Conservation (phyloP, 1,140 invertebrate genomes). For the Lasioglossum albipes region DNA sequence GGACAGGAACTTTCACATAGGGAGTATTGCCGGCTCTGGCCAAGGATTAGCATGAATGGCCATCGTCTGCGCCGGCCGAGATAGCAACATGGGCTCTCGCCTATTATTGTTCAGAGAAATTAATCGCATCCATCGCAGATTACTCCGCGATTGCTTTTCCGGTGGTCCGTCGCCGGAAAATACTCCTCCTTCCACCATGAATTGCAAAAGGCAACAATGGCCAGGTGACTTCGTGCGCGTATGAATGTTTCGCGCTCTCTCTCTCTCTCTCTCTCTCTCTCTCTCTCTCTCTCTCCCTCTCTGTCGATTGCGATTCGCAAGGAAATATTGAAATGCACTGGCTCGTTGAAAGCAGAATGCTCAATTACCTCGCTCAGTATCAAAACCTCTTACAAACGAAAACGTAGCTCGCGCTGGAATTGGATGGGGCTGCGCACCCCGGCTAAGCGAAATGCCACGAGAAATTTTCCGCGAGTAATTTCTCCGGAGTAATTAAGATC, state of each 20-base stretch:
- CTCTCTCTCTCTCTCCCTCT: neutral
- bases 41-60: slow-evolving; percentile 74
- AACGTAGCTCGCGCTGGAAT: no score
- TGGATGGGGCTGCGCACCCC: no score
- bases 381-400: no score
- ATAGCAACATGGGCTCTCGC: slow-evolving; percentile 66
- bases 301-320: neutral
- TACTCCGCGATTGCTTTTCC: slow-evolving; percentile 69
- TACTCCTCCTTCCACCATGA: neutral
- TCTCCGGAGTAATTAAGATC: no score
- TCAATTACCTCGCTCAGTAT: neutral
- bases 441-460: no score
- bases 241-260: slow-evolving; percentile 10
- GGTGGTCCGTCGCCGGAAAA: slow-evolving; percentile 50
- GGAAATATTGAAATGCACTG: neutral
- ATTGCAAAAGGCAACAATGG: slow-evolving; percentile 8
- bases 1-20: slow-evolving; percentile 62
- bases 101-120: slow-evolving; percentile 74
- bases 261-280: neutral
- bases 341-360: neutral
- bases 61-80: slow-evolving; percentile 69
- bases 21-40: slow-evolving; percentile 47
- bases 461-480: no score
- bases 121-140: slow-evolving; percentile 74
- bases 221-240: slow-evolving; percentile 16